These are phyloP conservation scores for Vidua macroura DNA, from an alignment of 2,113 vertebrate genomes.

Conservation along the genomic window DNA sequence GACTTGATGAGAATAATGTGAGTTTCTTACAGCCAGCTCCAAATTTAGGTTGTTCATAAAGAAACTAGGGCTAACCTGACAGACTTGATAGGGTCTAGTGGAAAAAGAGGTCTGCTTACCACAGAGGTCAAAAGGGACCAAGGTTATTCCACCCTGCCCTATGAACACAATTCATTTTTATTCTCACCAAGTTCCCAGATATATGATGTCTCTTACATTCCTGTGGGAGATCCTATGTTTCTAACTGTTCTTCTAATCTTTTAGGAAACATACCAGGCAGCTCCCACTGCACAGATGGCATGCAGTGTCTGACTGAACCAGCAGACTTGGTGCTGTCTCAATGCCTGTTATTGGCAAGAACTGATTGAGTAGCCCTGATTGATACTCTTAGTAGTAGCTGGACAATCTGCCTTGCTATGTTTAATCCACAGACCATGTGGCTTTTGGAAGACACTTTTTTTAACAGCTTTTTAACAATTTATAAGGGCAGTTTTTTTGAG, in stretches of 20 bases:
- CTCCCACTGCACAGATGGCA: constrained; percentile 38
- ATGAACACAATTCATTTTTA: not conserved
- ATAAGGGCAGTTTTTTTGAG: constrained; percentile 39
- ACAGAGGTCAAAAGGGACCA: not conserved
- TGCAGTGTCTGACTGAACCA: constrained; percentile 21
- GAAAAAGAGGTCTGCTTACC: not conserved
- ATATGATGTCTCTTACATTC: not conserved
- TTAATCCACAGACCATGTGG: constrained; percentile 59
- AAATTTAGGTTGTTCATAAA: constrained; percentile 29
- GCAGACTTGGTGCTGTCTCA: constrained; percentile 22
- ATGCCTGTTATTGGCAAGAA: constrained; percentile 29
- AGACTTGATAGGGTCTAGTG: not conserved
- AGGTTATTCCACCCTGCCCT: not conserved
- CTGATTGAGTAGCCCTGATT: constrained; percentile 33
- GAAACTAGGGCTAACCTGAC: not conserved
- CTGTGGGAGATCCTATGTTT: constrained; percentile 29
- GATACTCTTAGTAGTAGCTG: constrained; percentile 46
- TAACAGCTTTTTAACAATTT: constrained; percentile 44
- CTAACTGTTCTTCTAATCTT: not conserved
- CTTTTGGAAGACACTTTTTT: constrained; percentile 31
- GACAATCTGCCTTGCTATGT: constrained; percentile 63
- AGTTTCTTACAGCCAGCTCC: constrained; percentile 8
- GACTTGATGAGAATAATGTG: constrained; percentile 2
- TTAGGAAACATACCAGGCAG: constrained; percentile 6
- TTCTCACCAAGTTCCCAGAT: not conserved